phyloP scores from a whole-genome alignment of 2,888 invertebrate genomes.

The Hemaris fuciformis region DNA sequence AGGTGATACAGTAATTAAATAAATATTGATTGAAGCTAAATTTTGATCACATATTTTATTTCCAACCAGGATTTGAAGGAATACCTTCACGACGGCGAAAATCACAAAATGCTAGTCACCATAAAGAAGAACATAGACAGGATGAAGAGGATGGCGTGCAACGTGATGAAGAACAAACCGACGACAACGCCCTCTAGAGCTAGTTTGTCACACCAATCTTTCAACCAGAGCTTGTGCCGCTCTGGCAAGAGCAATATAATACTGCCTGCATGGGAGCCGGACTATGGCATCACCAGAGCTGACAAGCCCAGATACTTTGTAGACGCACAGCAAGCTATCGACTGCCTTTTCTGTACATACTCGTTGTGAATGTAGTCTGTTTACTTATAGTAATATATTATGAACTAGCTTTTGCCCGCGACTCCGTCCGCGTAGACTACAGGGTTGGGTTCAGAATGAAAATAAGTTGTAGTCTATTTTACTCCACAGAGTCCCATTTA shows the following conservation, averaged over 20 bases:
- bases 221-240: slow-evolving; percentile 39
- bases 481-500: too few species aligned
- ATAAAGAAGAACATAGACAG: slow-evolving; percentile 63
- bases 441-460: too few species aligned
- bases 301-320: slow-evolving; percentile 68
- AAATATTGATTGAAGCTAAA: too few species aligned
- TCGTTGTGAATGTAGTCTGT: slow-evolving; percentile 46
- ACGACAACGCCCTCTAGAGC: slow-evolving; percentile 51
- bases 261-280: slow-evolving; percentile 64
- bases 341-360: slow-evolving; percentile 62
- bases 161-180: slow-evolving; percentile 43
- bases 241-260: slow-evolving; percentile 25
- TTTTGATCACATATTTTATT: neutral
- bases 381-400: too few species aligned
- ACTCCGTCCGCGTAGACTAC: too few species aligned
- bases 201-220: slow-evolving; percentile 35
- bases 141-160: slow-evolving; percentile 58
- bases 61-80: slow-evolving; percentile 62
- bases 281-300: slow-evolving; percentile 63
- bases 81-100: slow-evolving; percentile 57
- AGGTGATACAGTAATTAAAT: too few species aligned
- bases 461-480: too few species aligned
- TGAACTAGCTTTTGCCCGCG: too few species aligned
- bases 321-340: slow-evolving; percentile 68
- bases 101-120: slow-evolving; percentile 59